Evolutionary conservation across 2,797 vertebrate genomes (phyloP).

Genomic region (Danio kyathit): DNA sequence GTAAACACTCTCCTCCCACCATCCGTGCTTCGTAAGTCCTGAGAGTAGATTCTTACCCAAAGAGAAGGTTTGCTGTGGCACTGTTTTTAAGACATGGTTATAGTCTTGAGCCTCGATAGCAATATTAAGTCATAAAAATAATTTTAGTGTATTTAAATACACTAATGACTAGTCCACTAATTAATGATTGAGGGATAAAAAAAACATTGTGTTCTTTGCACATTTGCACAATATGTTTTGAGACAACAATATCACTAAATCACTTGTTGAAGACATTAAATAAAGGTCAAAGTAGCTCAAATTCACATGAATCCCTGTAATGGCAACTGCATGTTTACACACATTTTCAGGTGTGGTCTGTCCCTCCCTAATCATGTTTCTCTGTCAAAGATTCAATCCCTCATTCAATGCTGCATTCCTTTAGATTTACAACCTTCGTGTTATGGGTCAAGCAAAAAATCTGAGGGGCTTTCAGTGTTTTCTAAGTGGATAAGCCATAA

Average conservation of each 20-base stretch:
- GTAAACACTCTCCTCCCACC: no score
- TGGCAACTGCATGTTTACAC: slow-evolving; percentile 56
- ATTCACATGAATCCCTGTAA: slow-evolving; percentile 26
- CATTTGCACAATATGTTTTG: background rate
- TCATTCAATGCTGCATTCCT: slow-evolving; percentile 61
- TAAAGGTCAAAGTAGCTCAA: slow-evolving; percentile 27
- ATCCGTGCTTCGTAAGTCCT: no score
- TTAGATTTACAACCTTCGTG: slow-evolving; percentile 34
- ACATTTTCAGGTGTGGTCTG: slow-evolving; percentile 63
- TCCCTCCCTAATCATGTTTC: slow-evolving; percentile 53
- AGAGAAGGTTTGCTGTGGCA: no score
- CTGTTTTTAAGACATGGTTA: no score
- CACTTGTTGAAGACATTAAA: background rate
- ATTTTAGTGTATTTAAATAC: background rate
- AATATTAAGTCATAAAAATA: background rate
- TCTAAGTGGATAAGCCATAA: slow-evolving; percentile 46
- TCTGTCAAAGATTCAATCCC: slow-evolving; percentile 46
- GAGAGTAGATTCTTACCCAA: no score
- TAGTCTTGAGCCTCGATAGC: no score
- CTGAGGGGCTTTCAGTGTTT: slow-evolving; percentile 36
- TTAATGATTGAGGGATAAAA: background rate
- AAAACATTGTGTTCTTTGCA: background rate
- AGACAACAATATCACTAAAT: slow-evolving; percentile 13
- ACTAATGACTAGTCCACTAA: background rate
- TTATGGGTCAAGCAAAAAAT: slow-evolving; percentile 17